A percentile compares a stretch with the other conserved stretches of the same genome.
These are phyloP conservation scores for Clavelina lepadiformis DNA, from an alignment of 23 tunicate species.

Conservation along the genomic window DNA sequence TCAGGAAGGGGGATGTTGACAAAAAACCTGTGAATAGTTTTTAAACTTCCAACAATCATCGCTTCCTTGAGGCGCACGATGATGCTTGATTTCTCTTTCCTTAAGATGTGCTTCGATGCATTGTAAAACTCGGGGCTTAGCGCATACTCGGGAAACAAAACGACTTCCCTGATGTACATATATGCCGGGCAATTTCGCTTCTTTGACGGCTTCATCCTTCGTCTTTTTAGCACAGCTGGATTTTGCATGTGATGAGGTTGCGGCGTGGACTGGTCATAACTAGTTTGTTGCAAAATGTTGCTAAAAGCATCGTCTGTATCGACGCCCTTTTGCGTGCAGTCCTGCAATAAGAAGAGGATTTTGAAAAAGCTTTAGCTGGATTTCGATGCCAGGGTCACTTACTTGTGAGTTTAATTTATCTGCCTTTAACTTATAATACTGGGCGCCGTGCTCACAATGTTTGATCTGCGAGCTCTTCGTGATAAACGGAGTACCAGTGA, in stretches of 20 bases:
- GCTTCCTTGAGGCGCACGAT: slow-evolving; percentile 19
- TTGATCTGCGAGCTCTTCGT: slow-evolving; percentile 47
- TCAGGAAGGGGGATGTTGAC: slow-evolving; percentile 52
- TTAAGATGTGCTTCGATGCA: slow-evolving; percentile 23
- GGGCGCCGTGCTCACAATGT: slow-evolving; percentile 40
- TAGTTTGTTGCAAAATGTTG: not conserved
- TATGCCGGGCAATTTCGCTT: slow-evolving; percentile 56
- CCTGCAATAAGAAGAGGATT: too few relatives aligned
- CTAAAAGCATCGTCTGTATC: not conserved
- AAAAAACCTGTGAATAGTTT: slow-evolving; percentile 30
- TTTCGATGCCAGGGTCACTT: too few relatives aligned
- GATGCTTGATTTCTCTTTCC: slow-evolving; percentile 32
- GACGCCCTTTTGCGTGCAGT: too few relatives aligned
- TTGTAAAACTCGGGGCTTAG: not conserved
- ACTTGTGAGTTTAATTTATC: slow-evolving; percentile 12
- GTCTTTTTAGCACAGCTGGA: slow-evolving; percentile 6
- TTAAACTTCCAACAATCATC: slow-evolving; percentile 3
- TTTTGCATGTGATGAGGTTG: too few relatives aligned
- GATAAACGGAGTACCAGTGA: slow-evolving; percentile 41
- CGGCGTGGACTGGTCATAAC: not conserved
- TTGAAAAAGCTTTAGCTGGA: too few relatives aligned
- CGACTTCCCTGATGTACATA: slow-evolving; percentile 47
- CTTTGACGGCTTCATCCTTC: slow-evolving; percentile 26
- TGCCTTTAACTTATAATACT: slow-evolving; percentile 37
- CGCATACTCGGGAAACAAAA: slow-evolving; percentile 40